These are phyloP conservation scores for Chloroclystis v-ata DNA, from an alignment of 2,888 invertebrate species.

Conservation along the genomic window DNA sequence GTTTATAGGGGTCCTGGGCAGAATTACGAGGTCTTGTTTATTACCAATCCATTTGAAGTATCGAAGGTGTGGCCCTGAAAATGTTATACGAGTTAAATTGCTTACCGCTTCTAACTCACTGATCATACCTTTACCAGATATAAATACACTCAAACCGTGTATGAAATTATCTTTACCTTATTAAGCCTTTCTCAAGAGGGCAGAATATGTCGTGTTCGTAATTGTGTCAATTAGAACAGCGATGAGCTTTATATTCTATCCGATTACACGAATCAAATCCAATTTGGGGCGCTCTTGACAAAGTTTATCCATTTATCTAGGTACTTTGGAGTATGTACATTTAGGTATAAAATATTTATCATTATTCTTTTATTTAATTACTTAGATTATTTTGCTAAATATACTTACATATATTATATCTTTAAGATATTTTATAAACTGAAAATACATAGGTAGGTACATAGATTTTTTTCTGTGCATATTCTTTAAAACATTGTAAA, in stretches of 20 bases:
- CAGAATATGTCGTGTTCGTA: conserved; percentile 7
- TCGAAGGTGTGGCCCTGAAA: conserved; percentile 11
- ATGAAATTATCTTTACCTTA: background rate
- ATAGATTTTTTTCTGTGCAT: too few species aligned
- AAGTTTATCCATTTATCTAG: conserved; percentile 27
- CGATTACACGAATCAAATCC: conserved; percentile 40
- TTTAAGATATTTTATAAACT: too few species aligned
- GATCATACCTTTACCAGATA: too few species aligned
- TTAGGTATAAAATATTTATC: too few species aligned
- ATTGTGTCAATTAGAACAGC: conserved; percentile 37
- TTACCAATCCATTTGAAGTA: conserved; percentile 19
- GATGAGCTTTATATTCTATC: conserved; percentile 36
- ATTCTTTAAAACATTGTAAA: too few species aligned
- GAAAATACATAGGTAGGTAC: too few species aligned
- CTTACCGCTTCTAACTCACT: background rate
- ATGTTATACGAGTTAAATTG: conserved; percentile 7
- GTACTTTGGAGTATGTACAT: too few species aligned
- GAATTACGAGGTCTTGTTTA: conserved; percentile 22
- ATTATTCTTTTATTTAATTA: too few species aligned
- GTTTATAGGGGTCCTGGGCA: conserved; percentile 20
- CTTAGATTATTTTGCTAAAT: too few species aligned
- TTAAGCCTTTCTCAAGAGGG: conserved; percentile 1
- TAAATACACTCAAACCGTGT: too few species aligned
- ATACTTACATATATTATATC: too few species aligned
- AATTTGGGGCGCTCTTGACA: conserved; percentile 46